Conservation (phyloP, 2,888 invertebrate species). For the Heliconius erato region DNA sequence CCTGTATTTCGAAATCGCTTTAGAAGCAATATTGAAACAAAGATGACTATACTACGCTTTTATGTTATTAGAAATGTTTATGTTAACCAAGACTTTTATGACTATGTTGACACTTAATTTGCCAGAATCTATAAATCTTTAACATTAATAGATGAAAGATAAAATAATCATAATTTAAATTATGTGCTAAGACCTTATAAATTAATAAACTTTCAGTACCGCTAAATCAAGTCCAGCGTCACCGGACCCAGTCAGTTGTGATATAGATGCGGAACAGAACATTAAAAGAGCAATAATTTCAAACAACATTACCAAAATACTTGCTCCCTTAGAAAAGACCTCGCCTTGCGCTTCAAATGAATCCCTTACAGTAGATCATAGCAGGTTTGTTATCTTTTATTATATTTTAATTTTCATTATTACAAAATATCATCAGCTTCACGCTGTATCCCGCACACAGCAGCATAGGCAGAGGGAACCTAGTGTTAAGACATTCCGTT, state of each 20-base stretch:
- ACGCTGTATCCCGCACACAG: too few species aligned
- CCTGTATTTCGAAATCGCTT: neutral
- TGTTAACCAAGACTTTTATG: neutral
- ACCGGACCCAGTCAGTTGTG: conserved; percentile 74
- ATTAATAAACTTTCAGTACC: conserved; percentile 67
- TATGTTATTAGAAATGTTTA: neutral
- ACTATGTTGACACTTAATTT: too few species aligned
- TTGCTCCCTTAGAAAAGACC: conserved; percentile 82
- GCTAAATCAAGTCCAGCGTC: conserved; percentile 89
- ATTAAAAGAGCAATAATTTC: conserved; percentile 66
- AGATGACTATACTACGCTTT: neutral
- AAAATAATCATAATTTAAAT: neutral
- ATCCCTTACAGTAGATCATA: conserved; percentile 92
- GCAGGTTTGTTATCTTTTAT: conserved; percentile 68
- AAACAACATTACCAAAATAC: conserved; percentile 71
- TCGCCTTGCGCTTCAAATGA: conserved; percentile 94
- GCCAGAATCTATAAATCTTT: neutral
- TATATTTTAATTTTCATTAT: neutral
- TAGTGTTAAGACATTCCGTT: too few species aligned
- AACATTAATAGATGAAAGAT: neutral
- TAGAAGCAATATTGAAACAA: neutral
- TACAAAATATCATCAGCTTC: too few species aligned
- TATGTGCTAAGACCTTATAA: neutral
- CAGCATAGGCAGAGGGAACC: too few species aligned
- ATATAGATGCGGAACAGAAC: conserved; percentile 67